phyloP scores from a whole-genome alignment of 92 coral and sea anemone species.

The Nematostella vectensis region DNA sequence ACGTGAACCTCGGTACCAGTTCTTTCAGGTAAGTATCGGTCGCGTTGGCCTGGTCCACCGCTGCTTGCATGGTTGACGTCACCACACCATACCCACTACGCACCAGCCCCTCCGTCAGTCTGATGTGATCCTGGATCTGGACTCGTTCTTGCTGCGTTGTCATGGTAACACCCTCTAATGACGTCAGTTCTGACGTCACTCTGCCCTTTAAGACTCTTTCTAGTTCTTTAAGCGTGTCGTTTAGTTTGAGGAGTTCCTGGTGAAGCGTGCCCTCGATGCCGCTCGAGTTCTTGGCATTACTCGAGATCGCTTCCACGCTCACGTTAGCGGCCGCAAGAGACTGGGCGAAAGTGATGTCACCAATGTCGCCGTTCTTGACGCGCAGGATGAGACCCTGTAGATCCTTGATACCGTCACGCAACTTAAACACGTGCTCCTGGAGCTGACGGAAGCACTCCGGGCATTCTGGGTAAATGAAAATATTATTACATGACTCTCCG shows the following conservation, averaged over 20 bases:
- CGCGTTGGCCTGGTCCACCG: slow-evolving; percentile 28
- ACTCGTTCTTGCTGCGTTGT: slow-evolving; percentile 13
- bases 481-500: too few species aligned
- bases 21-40: slow-evolving; percentile 18
- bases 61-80: slow-evolving; percentile 29
- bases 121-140: slow-evolving; percentile 37
- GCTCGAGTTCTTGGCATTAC: slow-evolving; percentile 51
- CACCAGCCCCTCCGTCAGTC: slow-evolving; percentile 25
- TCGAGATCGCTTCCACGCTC: slow-evolving; percentile 25
- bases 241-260: slow-evolving; percentile 39
- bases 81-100: slow-evolving; percentile 23
- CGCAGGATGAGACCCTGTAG: slow-evolving; percentile 38
- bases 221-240: slow-evolving; percentile 46
- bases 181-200: slow-evolving; percentile 39
- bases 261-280: slow-evolving; percentile 46
- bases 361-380: slow-evolving; percentile 57
- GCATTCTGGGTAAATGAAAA: slow-evolving; percentile 46
- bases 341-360: slow-evolving; percentile 59
- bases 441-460: slow-evolving; percentile 88
- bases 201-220: slow-evolving; percentile 31
- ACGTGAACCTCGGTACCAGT: slow-evolving; percentile 35
- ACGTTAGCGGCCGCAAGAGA: slow-evolving; percentile 29
- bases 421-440: slow-evolving; percentile 43
- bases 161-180: slow-evolving; percentile 25
- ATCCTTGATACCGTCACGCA: slow-evolving; percentile 27